Conservation (phyloP, 2,113 vertebrate species). For the Aviceda subcristata region DNA sequence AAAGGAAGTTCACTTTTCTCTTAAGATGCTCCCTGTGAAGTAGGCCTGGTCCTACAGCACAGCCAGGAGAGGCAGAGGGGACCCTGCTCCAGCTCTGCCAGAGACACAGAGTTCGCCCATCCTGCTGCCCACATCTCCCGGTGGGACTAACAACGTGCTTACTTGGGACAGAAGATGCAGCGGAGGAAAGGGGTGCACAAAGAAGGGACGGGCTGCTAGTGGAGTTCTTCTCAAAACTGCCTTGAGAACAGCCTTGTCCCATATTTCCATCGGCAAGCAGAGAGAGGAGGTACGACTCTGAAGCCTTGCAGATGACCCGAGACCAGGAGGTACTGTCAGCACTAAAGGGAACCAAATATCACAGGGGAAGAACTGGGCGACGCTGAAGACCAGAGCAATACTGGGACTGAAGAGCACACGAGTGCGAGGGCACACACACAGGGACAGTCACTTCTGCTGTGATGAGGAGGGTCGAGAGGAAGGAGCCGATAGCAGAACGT, state of each 20-base stretch:
- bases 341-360: not conserved
- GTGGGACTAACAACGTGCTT: not conserved
- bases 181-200: not conserved
- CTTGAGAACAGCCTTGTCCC: not conserved
- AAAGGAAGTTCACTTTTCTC: not conserved
- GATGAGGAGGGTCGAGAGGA: not conserved
- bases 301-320: not conserved
- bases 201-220: not conserved
- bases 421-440: accelerated
- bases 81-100: not conserved
- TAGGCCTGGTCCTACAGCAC: not conserved
- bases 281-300: not conserved
- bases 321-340: not conserved
- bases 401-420: not conserved
- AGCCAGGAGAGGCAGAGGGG: not conserved
- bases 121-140: not conserved
- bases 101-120: accelerated
- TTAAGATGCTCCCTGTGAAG: not conserved
- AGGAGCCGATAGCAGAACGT: not conserved
- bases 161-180: not conserved
- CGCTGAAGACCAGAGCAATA: not conserved
- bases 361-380: not conserved
- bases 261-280: not conserved
- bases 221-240: not conserved
- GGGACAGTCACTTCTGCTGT: not conserved